These are phyloP conservation scores for Orthonychiurus folsomi DNA, from an alignment of 2,888 invertebrate species.

Conservation along the genomic window DNA sequence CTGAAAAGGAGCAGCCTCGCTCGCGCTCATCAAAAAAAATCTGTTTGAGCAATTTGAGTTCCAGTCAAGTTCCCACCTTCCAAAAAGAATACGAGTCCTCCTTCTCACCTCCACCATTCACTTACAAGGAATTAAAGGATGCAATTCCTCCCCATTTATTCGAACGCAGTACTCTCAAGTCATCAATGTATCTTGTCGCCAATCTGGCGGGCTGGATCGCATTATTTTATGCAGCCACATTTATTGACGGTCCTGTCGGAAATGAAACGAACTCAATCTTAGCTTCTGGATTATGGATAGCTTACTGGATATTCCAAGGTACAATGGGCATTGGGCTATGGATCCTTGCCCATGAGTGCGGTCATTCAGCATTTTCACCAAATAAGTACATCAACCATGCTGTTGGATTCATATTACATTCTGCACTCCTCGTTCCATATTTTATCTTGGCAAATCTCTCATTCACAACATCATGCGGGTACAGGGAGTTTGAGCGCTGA, in stretches of 20 bases:
- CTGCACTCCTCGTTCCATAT: conserved; percentile 19
- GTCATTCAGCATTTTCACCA: conserved; percentile 16
- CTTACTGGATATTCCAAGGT: conserved; percentile 16
- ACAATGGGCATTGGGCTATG: conserved; percentile 13
- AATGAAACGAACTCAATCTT: neutral
- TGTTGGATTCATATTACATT: conserved; percentile 17
- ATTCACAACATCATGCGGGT: conserved; percentile 17
- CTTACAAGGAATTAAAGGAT: conserved; percentile 17
- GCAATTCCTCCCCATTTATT: conserved; percentile 18
- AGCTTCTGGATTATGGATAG: conserved; percentile 9
- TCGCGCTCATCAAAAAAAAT: no score
- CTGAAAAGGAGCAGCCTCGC: no score
- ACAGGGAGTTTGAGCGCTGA: conserved; percentile 16
- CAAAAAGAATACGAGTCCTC: neutral
- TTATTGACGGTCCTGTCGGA: conserved; percentile 7
- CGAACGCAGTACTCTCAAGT: conserved; percentile 10
- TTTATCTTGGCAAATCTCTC: conserved; percentile 15
- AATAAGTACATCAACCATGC: conserved; percentile 13
- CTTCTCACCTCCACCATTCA: conserved; percentile 15
- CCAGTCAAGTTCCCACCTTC: no score
- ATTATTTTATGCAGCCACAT: conserved; percentile 16
- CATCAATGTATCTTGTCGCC: conserved; percentile 3
- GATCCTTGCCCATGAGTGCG: conserved; percentile 20
- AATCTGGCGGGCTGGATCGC: conserved; percentile 13
- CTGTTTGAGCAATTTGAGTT: no score